Evolutionary conservation across 2,113 vertebrate genomes (phyloP).

Genomic region (Orthonyx spaldingii): DNA sequence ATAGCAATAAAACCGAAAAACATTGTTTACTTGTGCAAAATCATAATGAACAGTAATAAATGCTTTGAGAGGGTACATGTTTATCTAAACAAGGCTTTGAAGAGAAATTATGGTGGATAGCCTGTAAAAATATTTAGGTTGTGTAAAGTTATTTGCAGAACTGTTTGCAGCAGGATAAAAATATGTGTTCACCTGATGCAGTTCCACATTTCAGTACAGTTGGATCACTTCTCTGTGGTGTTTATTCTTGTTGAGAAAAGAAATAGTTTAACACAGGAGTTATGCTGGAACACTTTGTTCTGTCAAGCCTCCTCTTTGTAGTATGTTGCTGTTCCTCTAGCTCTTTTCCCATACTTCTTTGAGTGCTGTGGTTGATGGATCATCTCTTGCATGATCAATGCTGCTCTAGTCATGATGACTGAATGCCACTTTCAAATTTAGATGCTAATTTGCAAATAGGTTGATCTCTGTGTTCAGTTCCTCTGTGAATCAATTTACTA

Average conservation of each 20-base stretch:
- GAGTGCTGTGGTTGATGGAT: not conserved
- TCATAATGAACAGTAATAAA: not conserved
- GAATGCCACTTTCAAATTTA: not conserved
- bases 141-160: not conserved
- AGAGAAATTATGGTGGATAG: not conserved
- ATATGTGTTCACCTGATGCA: not conserved
- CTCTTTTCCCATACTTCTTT: not conserved
- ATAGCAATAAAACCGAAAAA: not conserved
- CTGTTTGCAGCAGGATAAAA: not conserved
- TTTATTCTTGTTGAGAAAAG: constrained; percentile 25
- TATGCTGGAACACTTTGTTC: not conserved
- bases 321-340: not conserved
- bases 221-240: not conserved
- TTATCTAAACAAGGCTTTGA: not conserved
- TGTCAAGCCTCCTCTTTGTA: not conserved
- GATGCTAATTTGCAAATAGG: not conserved
- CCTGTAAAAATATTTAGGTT: constrained; percentile 19
- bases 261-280: not conserved
- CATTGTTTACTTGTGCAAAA: not conserved
- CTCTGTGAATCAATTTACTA: not conserved
- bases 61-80: not conserved
- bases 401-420: not conserved
- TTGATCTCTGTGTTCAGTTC: not conserved
- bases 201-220: not conserved
- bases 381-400: not conserved